Evolutionary conservation across 2,113 vertebrate genomes (phyloP).

Genomic region (Hiodon tergisus): DNA sequence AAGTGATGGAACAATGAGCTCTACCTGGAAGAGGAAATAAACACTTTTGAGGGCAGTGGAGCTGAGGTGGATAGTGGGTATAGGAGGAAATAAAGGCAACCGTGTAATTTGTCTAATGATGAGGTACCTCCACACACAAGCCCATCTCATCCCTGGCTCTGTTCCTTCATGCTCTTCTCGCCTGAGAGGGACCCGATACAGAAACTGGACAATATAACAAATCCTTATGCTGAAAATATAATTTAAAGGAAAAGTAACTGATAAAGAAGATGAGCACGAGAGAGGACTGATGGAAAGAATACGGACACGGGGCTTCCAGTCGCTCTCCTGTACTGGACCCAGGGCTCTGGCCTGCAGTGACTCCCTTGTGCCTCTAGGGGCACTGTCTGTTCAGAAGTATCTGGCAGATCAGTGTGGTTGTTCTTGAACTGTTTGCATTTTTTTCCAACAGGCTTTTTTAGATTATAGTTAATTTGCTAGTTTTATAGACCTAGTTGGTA

Average conservation of each 20-base stretch:
- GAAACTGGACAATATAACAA: conserved; percentile 36
- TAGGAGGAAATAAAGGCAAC: background rate
- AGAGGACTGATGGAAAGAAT: conserved; percentile 31
- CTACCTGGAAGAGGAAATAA: conserved; percentile 10
- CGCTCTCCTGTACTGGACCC: conserved; percentile 15
- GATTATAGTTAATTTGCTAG: conserved; percentile 42
- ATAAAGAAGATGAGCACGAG: conserved; percentile 32
- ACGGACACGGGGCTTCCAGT: conserved; percentile 33
- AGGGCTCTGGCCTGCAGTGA: conserved; percentile 31
- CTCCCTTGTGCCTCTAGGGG: conserved; percentile 40
- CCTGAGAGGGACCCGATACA: conserved; percentile 17
- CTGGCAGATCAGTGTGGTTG: conserved; percentile 33
- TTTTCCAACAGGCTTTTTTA: conserved; percentile 45
- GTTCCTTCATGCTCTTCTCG: conserved; percentile 19
- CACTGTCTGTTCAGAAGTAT: conserved; percentile 26
- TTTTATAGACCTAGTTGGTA: conserved; percentile 58
- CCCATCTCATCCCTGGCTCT: conserved; percentile 17
- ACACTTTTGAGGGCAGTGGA: background rate
- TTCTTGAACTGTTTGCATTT: conserved; percentile 43
- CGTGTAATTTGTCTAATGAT: background rate
- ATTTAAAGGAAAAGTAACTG: conserved; percentile 29
- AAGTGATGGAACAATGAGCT: conserved; percentile 87
- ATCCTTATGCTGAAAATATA: conserved; percentile 51
- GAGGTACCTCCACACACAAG: background rate
- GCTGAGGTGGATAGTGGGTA: background rate